phyloP scores from a whole-genome alignment of 2,797 vertebrate genomes.

The Peromyscus attwateri region DNA sequence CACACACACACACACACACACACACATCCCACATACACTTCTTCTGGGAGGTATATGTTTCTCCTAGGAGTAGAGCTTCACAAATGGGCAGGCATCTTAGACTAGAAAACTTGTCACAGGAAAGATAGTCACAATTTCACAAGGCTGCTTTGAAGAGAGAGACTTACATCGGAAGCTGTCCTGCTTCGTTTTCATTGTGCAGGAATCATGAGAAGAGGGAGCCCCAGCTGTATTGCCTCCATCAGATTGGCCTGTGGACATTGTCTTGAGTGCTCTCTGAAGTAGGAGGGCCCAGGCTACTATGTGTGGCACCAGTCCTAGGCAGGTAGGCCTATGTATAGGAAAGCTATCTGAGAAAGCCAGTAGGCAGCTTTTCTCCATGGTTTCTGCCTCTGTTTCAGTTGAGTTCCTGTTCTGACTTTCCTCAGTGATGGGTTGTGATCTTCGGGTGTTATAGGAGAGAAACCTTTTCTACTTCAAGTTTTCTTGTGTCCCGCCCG shows the following conservation, averaged over 20 bases:
- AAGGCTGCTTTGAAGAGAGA: neutral
- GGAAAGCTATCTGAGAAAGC: neutral
- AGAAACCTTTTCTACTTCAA: neutral
- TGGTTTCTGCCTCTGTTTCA: neutral
- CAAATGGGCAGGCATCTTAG: neutral
- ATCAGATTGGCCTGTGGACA: neutral
- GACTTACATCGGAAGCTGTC: neutral
- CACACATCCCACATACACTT: neutral
- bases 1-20: neutral
- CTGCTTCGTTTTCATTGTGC: neutral
- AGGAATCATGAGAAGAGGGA: neutral
- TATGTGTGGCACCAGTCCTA: neutral
- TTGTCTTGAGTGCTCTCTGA: neutral
- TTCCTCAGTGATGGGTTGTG: neutral
- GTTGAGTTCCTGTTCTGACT: neutral
- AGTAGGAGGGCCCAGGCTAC: neutral
- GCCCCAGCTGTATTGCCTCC: neutral
- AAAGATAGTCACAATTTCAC: neutral
- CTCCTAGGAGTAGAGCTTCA: neutral
- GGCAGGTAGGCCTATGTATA: neutral
- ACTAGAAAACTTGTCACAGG: neutral
- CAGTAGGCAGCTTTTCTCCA: neutral
- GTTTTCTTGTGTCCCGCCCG: too few relatives aligned
- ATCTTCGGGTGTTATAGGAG: neutral
- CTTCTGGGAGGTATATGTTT: neutral